Evolutionary conservation across 2,888 invertebrate genomes (phyloP), one percentile per base, ranked within the genome.

Genomic region (Crematogaster levior): DNA sequence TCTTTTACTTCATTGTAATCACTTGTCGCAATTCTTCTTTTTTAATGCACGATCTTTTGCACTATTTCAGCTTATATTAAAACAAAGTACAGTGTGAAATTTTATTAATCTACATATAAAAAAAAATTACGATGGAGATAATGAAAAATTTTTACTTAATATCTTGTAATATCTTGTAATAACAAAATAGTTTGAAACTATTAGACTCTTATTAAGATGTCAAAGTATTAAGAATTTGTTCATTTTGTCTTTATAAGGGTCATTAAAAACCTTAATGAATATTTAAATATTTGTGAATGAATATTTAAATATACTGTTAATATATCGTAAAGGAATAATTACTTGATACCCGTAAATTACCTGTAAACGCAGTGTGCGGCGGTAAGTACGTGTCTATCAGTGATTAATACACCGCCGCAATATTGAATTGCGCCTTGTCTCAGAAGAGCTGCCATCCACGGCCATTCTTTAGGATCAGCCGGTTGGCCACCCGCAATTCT

Each of bases 401-500:
- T 97, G 86, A 98, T 97, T 60, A 98, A 95, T 0, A 96, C 97
- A 0, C 98, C 98, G 0, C 98, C 98, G 92, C 98, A 98, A 94
- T 96, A 97, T 75, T 96, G 96, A 92, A 96, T 96, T 72, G 95
- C 94, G 27, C 96, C 95, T 4, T 95, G 94, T 0, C 96, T 96
- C 21, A 97, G 95, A 83, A 98, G 93, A 1, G 97, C 97, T 0
- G 96, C 98, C 96, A 98, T 97, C 98, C 98, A 97, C 0, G 97
- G 97, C 97, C 97, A 98, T 92, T 97, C 97, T 65, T 94, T 94
- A 1, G 95, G 95, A 91, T 96, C 96, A 0, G 97, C 96, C 0
- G 96, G 96, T 37, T 95, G 94, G 0, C 97, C 96, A 0, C 97
- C 97, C 10, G 96, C 95, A 46, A 97, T 95, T 43, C 96, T 95